A percentile compares a stretch with the other conserved stretches of the same genome.
Evolutionary conservation across 2,888 invertebrate species (phyloP).

Genomic region (Quadroppia sp.): DNA sequence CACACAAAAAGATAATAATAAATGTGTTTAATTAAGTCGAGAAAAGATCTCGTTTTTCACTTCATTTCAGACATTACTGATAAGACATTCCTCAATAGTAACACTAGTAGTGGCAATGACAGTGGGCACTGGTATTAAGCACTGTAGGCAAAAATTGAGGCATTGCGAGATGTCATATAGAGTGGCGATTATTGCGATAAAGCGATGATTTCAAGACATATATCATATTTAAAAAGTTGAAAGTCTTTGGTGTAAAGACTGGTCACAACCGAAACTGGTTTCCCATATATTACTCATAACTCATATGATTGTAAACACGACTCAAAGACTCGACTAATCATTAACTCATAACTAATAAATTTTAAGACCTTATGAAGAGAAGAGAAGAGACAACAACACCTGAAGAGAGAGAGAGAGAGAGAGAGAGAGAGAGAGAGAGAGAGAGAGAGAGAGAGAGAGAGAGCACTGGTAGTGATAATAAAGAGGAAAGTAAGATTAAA

Average conservation of each 20-base stretch:
- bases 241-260: not conserved
- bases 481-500: slow-evolving; percentile 4
- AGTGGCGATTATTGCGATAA: not conserved
- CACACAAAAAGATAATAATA: not conserved
- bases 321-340: not conserved
- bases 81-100: not conserved
- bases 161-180: not conserved
- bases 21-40: slow-evolving; percentile 15
- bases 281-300: slow-evolving; percentile 19
- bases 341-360: slow-evolving; percentile 8
- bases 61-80: slow-evolving; percentile 17
- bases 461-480: too few relatives aligned
- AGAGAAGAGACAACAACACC: not conserved
- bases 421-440: too few relatives aligned
- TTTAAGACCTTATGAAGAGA: not conserved
- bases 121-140: too few relatives aligned
- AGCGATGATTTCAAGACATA: not conserved
- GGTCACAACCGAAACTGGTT: slow-evolving; percentile 20
- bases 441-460: too few relatives aligned
- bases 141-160: not conserved
- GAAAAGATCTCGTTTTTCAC: slow-evolving; percentile 32
- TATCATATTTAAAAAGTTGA: not conserved
- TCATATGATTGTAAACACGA: not conserved
- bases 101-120: not conserved
- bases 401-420: not conserved